phyloP scores from a whole-genome alignment of 2,113 vertebrate species.

The Mus spicilegus region DNA sequence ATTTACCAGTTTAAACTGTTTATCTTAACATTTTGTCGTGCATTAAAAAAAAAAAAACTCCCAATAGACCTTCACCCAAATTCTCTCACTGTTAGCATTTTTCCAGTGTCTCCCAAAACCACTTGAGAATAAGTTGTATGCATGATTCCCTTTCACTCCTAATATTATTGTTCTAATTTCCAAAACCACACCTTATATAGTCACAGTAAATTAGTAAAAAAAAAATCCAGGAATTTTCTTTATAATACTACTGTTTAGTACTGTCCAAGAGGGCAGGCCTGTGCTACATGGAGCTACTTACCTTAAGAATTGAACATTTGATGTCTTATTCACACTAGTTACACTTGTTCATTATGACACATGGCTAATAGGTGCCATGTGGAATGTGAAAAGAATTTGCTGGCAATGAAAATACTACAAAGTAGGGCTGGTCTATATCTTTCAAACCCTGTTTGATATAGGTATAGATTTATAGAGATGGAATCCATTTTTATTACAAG shows the following conservation, averaged over 20 bases:
- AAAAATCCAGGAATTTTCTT: not conserved
- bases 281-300: not conserved
- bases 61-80: not conserved
- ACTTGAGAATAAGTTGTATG: conserved; percentile 20
- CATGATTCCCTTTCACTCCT: not conserved
- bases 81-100: conserved; percentile 17
- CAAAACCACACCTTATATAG: conserved; percentile 22
- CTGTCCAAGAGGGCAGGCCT: not conserved
- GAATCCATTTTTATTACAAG: conserved; percentile 8
- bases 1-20: not conserved
- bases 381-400: not conserved
- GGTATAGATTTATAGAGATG: conserved; percentile 5
- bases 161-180: conserved; percentile 17
- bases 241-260: not conserved
- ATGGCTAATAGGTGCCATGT: no score
- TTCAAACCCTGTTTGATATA: conserved; percentile 8
- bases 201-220: conserved; percentile 14
- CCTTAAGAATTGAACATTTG: conserved; percentile 21
- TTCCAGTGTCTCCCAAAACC: not conserved
- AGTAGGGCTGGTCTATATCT: not conserved
- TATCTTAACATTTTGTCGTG: not conserved
- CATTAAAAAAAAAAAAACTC: not conserved
- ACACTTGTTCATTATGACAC: not conserved
- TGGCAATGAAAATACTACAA: not conserved
- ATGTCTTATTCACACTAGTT: conserved; percentile 8